A percentile compares a stretch with the other conserved stretches of the same genome.
These are phyloP conservation scores for Trichogramma pretiosum DNA, from an alignment of 1,140 invertebrate species.

Conservation along the genomic window DNA sequence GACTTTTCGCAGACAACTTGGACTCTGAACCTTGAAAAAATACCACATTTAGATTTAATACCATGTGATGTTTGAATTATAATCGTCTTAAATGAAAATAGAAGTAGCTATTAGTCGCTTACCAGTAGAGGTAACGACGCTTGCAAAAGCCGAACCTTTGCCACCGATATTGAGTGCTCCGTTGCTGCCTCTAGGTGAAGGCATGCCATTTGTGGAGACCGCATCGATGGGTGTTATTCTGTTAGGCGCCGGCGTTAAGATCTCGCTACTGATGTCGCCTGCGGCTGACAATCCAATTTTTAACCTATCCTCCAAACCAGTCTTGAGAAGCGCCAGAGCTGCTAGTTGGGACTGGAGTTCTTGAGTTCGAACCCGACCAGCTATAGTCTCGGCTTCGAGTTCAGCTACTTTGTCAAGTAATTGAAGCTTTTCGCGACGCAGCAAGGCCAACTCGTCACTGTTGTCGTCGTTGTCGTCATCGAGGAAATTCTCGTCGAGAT, in stretches of 20 bases:
- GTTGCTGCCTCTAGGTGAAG: constrained; percentile 26
- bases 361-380: constrained; percentile 53
- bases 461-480: constrained; percentile 5
- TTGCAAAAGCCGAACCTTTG: constrained; percentile 35
- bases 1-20: too few relatives aligned
- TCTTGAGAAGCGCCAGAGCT: constrained; percentile 50
- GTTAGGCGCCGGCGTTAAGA: constrained; percentile 26
- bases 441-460: constrained; percentile 19
- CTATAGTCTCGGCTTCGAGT: constrained; percentile 62
- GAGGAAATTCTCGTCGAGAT: constrained; percentile 1
- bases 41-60: too few relatives aligned
- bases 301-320: constrained; percentile 56
- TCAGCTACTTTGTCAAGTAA: constrained; percentile 60
- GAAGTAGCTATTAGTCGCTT: too few relatives aligned
- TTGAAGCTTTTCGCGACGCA: constrained; percentile 62
- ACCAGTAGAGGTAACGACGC: constrained; percentile 25
- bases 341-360: constrained; percentile 55
- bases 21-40: constrained; percentile 31
- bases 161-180: constrained; percentile 23
- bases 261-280: constrained; percentile 17
- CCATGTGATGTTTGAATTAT: too few relatives aligned
- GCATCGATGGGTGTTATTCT: constrained; percentile 28
- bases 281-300: constrained; percentile 40
- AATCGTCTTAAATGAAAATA: too few relatives aligned
- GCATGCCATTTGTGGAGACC: constrained; percentile 4